These are phyloP conservation scores for Speoplatyrhinus poulsoni DNA, from an alignment of 2,113 vertebrate genomes.

Conservation along the genomic window DNA sequence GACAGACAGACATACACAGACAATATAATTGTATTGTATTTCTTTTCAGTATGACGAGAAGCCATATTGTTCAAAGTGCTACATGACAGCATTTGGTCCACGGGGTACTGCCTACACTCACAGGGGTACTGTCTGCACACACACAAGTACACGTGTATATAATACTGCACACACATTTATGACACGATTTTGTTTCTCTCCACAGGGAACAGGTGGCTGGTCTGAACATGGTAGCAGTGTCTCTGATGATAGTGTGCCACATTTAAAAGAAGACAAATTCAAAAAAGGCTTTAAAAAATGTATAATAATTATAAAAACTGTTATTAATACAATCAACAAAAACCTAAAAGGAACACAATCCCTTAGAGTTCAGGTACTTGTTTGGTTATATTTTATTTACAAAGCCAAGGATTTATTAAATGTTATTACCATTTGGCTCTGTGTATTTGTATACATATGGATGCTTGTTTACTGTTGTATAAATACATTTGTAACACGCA, in stretches of 20 bases:
- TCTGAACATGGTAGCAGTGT: background rate
- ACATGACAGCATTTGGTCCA: conserved; percentile 79
- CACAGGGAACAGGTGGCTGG: conserved; percentile 66
- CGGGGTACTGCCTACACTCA: conserved; percentile 66
- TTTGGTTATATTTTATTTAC: no score
- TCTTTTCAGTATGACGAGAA: conserved; percentile 81
- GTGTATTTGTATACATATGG: background rate
- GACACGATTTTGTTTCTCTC: conserved; percentile 20
- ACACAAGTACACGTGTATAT: background rate
- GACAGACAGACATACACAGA: background rate
- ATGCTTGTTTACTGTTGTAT: conserved; percentile 21
- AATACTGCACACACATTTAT: background rate
- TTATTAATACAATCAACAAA: conserved; percentile 1
- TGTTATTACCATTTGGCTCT: background rate
- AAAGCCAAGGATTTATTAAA: background rate
- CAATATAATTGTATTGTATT: background rate
- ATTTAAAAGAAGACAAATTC: conserved; percentile 1
- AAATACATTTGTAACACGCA: conserved; percentile 13
- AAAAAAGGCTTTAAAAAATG: background rate
- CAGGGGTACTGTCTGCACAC: background rate
- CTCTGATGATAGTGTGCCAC: background rate
- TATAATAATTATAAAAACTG: background rate
- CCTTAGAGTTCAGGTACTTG: background rate
- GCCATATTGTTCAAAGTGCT: conserved; percentile 80
- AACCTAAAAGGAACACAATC: background rate